Percentiles rank a stretch among this genome's conserved stretches.
Evolutionary conservation across 2,888 invertebrate species (phyloP).

Genomic region (Cancer borealis): DNA sequence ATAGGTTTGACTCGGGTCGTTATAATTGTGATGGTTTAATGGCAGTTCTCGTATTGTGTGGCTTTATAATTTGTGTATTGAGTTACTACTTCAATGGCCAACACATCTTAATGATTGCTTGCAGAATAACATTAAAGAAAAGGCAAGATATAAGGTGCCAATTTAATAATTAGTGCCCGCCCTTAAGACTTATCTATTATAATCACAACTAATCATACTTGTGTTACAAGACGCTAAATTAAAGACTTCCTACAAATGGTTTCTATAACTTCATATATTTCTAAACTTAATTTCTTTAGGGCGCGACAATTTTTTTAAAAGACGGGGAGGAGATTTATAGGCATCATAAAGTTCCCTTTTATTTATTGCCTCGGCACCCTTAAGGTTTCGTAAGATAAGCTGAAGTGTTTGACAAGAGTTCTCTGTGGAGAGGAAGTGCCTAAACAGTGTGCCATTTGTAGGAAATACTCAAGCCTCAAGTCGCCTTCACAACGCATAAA

Average conservation of each 20-base stretch:
- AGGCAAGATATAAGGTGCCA: not conserved
- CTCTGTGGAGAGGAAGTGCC: conserved; percentile 11
- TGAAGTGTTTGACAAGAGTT: not conserved
- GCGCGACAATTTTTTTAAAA: not conserved
- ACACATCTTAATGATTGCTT: not conserved
- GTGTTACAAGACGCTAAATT: not conserved
- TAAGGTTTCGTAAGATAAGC: not conserved
- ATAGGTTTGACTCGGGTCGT: not conserved
- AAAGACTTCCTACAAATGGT: not conserved
- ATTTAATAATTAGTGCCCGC: not conserved
- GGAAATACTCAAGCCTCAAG: not conserved
- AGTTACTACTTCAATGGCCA: not conserved
- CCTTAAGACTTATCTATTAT: not conserved
- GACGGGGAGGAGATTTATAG: not conserved
- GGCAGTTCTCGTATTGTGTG: not conserved
- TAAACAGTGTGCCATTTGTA: not conserved
- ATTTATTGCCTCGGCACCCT: conserved; percentile 15
- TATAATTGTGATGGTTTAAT: not conserved
- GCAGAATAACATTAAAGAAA: not conserved
- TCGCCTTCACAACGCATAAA: not conserved
- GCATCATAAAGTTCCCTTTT: not conserved
- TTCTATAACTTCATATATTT: not conserved
- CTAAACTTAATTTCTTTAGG: not conserved
- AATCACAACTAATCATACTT: not conserved
- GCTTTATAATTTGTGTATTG: not conserved